Conservation (phyloP, 2,113 vertebrate genomes). For the Stegastes partitus region DNA sequence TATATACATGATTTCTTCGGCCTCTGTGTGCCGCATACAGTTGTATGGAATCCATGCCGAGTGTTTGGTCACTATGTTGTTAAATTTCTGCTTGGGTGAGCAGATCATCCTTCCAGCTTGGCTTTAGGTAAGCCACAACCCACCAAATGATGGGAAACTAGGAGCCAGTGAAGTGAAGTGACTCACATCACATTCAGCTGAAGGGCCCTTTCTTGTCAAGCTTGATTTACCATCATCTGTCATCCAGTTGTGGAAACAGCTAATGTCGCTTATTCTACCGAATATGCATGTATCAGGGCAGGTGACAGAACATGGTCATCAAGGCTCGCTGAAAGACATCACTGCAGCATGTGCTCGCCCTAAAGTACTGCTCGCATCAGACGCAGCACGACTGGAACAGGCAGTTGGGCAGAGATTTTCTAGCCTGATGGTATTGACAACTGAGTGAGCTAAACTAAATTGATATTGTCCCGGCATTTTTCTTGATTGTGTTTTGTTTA, state of each 20-base stretch:
- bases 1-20: background rate
- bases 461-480: conserved; percentile 63
- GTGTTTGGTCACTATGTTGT: conserved; percentile 67
- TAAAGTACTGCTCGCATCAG: conserved; percentile 30
- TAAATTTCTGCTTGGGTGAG: conserved; percentile 71
- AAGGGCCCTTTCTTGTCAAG: conserved; percentile 69
- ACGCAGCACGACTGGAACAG: conserved; percentile 22
- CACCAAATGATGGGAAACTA: conserved; percentile 69
- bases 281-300: conserved; percentile 59
- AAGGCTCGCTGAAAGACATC: conserved; percentile 42
- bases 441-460: conserved; percentile 55
- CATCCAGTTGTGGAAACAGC: conserved; percentile 46
- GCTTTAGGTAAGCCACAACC: conserved; percentile 67
- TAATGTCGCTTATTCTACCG: conserved; percentile 64
- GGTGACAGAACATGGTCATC: conserved; percentile 51
- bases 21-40: conserved; percentile 16
- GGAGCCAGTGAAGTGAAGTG: conserved; percentile 72
- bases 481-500: conserved; percentile 77
- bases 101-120: conserved; percentile 71
- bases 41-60: conserved; percentile 51
- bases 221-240: conserved; percentile 71
- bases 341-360: conserved; percentile 24
- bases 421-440: conserved; percentile 40
- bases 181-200: conserved; percentile 71
- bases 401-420: conserved; percentile 24